Conservation (phyloP, 2,888 invertebrate genomes). For the Trichopria drosophilae region DNA sequence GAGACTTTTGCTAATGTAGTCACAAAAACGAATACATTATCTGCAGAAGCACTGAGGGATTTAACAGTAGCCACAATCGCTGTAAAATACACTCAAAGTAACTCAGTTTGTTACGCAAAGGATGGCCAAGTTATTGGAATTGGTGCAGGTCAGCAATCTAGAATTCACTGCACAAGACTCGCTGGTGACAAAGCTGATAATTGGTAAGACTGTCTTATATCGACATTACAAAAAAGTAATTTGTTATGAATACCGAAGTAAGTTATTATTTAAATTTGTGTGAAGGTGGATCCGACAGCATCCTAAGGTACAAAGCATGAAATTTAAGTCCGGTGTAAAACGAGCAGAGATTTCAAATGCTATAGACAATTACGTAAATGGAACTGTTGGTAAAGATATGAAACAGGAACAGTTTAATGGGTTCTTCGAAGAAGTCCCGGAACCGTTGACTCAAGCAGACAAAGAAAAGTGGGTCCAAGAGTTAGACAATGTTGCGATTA, state of each 20-base stretch:
- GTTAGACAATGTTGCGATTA: constrained; percentile 76
- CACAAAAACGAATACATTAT: constrained; percentile 66
- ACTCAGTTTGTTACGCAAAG: constrained; percentile 95
- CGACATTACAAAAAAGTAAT: constrained; percentile 1
- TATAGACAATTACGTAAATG: constrained; percentile 91
- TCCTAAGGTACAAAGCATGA: constrained; percentile 79
- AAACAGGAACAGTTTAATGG: constrained; percentile 73
- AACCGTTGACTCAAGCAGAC: constrained; percentile 70
- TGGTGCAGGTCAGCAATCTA: constrained; percentile 98
- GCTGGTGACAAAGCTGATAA: constrained; percentile 97
- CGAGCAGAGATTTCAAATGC: constrained; percentile 93
- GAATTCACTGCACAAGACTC: constrained; percentile 96
- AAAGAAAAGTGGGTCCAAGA: constrained; percentile 70
- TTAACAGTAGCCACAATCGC: constrained; percentile 94
- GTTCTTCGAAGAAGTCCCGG: constrained; percentile 75
- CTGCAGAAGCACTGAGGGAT: constrained; percentile 80
- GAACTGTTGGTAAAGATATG: constrained; percentile 89
- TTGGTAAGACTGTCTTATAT: constrained; percentile 66
- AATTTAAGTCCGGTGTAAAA: constrained; percentile 82
- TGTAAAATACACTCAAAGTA: constrained; percentile 97
- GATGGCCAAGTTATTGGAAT: constrained; percentile 94
- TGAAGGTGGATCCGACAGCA: constrained; percentile 89
- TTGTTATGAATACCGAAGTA: constrained; percentile 3
- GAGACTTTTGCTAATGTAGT: constrained; percentile 82
- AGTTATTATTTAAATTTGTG: constrained; percentile 3